Conservation (phyloP, 2,888 invertebrate genomes). For the Germaria angustata region DNA sequence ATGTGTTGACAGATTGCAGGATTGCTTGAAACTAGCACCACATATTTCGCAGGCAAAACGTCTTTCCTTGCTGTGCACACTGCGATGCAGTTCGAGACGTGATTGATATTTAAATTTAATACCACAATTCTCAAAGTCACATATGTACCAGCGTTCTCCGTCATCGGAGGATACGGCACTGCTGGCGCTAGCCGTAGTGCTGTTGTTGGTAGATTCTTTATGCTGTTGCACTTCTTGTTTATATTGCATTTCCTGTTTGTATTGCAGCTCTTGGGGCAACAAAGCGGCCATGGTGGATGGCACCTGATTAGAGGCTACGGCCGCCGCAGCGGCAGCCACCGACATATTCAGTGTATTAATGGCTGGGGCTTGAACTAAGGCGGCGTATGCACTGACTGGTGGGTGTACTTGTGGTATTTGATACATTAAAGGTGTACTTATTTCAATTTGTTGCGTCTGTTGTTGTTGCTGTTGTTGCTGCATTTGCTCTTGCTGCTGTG, state of each 20-base stretch:
- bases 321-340: conserved; percentile 68
- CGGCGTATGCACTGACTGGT: conserved; percentile 68
- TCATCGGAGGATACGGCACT: conserved; percentile 77
- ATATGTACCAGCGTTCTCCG: conserved; percentile 77
- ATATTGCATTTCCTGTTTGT: conserved; percentile 59
- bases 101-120: conserved; percentile 77
- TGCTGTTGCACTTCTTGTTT: conserved; percentile 67
- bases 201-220: conserved; percentile 74
- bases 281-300: conserved; percentile 66
- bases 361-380: conserved; percentile 64
- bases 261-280: conserved; percentile 56
- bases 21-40: conserved; percentile 76
- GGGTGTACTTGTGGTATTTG: conserved; percentile 74
- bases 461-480: conserved; percentile 51
- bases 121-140: conserved; percentile 75
- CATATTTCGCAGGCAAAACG: conserved; percentile 77
- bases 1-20: conserved; percentile 76
- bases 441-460: conserved; percentile 64
- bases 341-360: conserved; percentile 69
- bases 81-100: conserved; percentile 76
- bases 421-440: conserved; percentile 70
- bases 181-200: conserved; percentile 76
- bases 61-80: conserved; percentile 76
- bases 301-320: conserved; percentile 63
- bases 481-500: conserved; percentile 42